Evolutionary conservation across 2,113 vertebrate species (phyloP), one percentile per base, ranked within the genome.

Genomic region (Caretta caretta): DNA sequence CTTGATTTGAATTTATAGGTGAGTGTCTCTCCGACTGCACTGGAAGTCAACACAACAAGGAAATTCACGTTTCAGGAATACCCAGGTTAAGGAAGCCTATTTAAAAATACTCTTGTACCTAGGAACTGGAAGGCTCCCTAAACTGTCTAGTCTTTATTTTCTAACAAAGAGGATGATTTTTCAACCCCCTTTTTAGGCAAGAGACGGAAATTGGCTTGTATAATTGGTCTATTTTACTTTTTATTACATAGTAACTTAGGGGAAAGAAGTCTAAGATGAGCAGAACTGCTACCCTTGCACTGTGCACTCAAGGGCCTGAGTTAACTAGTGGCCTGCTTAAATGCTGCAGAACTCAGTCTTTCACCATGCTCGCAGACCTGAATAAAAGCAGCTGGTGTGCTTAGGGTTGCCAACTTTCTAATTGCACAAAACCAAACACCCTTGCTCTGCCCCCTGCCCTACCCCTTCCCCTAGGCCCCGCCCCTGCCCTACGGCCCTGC

Each of bases 1-100:
- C 76, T 46, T 27, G 24, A 54, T 56, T 16, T 0, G 1, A 3
- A 3, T 0, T 8, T 1, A 2, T 35, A 65, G 59, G 29, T 8
- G 31, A 65, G 31, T 31, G 29, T 35, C 29, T 35, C 25, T 0
- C 78, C 50, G n/a, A 86, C 6, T n/a, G 20, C n/a, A 5, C 80
- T 29, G 46, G 14, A n/a, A 10, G 24, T 6, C 75, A 22, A 38
- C 69, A 75, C 22, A 24, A 75, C 20, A 75, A 42, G 14, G 31
- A 90, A 51, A 1, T 49, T 49, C 79, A 38, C 38, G 0, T 2
- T 93, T 78, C 53, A 83, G 82, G 5, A 87, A n/a, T 17, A 81
- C 13, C 2, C 0, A 4, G 38, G 29, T 3, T 25, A 65, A 46
- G 53, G 38, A 88, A 87, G 1, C 22, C 16, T 82, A 42, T 42